Base-by-base conservation (phyloP, 1,140 invertebrate species). In the Brachionus rubens region DNA sequence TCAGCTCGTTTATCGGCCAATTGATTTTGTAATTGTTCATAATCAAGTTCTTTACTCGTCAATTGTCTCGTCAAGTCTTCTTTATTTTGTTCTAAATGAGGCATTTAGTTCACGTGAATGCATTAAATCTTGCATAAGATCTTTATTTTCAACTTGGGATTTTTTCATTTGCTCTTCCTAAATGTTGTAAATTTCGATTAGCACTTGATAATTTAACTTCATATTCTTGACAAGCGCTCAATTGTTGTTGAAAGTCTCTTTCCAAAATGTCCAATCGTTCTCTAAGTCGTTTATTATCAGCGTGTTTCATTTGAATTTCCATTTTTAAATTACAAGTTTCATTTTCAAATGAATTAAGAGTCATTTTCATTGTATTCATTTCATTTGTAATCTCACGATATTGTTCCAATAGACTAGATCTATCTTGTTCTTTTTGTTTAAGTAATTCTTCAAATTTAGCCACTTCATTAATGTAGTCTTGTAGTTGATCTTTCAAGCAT, bases 401-500 rank as follows among this genome's bases (percentile, higher is more conserved):
- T 79, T 85, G 84, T 24, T 85, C 83, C 24, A 85, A 78, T 6
- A 85, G 70, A 47, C 84, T 82, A 2, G 79, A 78, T 12, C 83
- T 76, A 65, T 85, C 84, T 72, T 82, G 78, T 78, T 85, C 84
- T 81, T 85, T 85, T 36, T 79, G 56, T 43, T 80, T 65, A 0
- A 85, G 79, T 3, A 82, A 48, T 59, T 85, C 82, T 72, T 85
- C 83, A 28, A 81, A 80, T 14, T 82, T 78, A 50, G 81, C 80
- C 3, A 85, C 82, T 77, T 85, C 84, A 30, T 80, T 77, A 19
- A 84, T 81, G 77, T 85, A 85, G 50, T 84, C 82, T 78, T 85
- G 83, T 0, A 82, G 81, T 75, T 85, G 83, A 9, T 78, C 77
- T 70, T 81, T 83, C 26, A 85, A 75, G 3, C 77, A 33, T 76